phyloP scores from a whole-genome alignment of 2,797 vertebrate genomes.

The Mycteria americana region DNA sequence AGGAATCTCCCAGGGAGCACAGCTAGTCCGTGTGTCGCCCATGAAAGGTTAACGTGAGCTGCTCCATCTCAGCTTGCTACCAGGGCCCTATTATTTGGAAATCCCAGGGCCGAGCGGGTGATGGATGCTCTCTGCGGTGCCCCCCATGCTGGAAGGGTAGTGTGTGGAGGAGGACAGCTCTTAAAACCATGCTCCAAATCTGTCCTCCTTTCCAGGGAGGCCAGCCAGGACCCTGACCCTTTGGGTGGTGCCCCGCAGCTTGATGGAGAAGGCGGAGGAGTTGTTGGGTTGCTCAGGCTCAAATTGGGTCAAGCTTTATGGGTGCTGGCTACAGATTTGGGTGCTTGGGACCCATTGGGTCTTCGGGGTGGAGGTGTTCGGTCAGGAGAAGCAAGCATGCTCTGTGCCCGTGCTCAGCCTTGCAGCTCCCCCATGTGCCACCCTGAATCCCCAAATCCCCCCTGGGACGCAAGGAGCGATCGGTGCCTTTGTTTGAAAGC shows the following conservation, averaged over 20 bases:
- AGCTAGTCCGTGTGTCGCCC: rapidly evolving
- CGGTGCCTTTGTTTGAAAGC: neutral
- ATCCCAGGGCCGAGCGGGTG: rapidly evolving
- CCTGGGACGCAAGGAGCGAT: neutral
- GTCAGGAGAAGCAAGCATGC: neutral
- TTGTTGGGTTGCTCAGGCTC: neutral
- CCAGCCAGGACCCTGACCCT: neutral
- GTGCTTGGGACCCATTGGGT: neutral
- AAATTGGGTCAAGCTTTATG: neutral
- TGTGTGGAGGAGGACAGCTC: neutral
- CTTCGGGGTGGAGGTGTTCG: neutral
- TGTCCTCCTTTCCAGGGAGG: neutral
- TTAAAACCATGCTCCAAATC: neutral
- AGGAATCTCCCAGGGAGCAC: neutral
- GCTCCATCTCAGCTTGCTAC: neutral
- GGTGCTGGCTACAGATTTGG: neutral
- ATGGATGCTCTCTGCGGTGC: neutral
- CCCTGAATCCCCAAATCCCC: neutral
- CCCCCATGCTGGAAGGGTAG: neutral
- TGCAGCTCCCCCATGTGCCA: neutral
- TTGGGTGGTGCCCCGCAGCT: neutral
- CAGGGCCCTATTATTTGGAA: neutral
- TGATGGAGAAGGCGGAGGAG: neutral
- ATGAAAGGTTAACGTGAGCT: neutral
- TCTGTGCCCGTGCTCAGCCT: neutral